These are phyloP conservation scores for Dolichoris vasculosae DNA, from an alignment of 1,140 invertebrate species.

Conservation along the genomic window DNA sequence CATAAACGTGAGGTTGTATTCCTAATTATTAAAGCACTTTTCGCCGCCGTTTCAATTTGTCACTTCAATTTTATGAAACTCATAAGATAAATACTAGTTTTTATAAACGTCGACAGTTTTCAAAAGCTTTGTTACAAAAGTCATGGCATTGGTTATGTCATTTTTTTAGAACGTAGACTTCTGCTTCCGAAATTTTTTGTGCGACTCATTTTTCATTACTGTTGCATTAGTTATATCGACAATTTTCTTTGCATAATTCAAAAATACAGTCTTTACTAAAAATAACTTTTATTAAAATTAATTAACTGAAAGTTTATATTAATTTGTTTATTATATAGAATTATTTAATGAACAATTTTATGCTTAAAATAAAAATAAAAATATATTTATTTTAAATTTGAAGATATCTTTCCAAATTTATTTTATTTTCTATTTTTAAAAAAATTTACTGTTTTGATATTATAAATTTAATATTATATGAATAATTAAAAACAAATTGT, in stretches of 20 bases:
- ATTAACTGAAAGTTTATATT: no score
- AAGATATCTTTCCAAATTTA: no score
- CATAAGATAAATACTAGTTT: neutral
- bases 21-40: neutral
- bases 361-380: no score
- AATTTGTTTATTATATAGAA: no score
- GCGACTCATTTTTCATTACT: neutral
- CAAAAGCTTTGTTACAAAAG: neutral
- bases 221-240: neutral
- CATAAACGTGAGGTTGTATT: neutral
- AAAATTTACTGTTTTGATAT: no score
- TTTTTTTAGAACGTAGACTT: slow-evolving; percentile 31
- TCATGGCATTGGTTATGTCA: slow-evolving; percentile 49
- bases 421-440: no score
- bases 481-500: no score
- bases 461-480: no score
- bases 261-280: neutral
- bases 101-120: neutral
- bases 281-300: neutral
- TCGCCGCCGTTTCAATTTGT: no score
- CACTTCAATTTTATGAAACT: neutral
- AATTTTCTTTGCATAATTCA: neutral
- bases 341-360: no score
- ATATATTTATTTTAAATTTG: no score
- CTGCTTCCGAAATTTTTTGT: slow-evolving; percentile 29